Conservation (phyloP, 1,140 invertebrate species). For the Lineus longissimus region DNA sequence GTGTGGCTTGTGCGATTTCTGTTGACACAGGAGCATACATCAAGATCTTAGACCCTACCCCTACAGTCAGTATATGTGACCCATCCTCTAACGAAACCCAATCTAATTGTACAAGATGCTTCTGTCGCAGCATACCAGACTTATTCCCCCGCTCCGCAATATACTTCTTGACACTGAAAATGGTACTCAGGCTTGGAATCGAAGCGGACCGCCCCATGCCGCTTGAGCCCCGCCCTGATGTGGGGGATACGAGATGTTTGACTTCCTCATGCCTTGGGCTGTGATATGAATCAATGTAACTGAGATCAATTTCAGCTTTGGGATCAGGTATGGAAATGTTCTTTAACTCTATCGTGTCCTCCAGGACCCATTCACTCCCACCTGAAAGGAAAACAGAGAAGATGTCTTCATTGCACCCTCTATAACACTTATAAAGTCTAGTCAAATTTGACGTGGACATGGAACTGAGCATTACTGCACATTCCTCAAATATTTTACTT, state of each 20-base stretch:
- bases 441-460: too few relatives aligned
- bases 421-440: too few relatives aligned
- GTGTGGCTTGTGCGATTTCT: conserved; percentile 48
- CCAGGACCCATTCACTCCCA: conserved; percentile 95
- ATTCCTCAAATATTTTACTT: too few relatives aligned
- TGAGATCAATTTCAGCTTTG: conserved; percentile 45
- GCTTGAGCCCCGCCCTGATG: neutral
- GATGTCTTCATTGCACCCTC: too few relatives aligned
- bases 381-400: conserved; percentile 50
- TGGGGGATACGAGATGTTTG: conserved; percentile 12
- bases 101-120: conserved; percentile 80
- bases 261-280: neutral
- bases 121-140: conserved; percentile 45
- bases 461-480: too few relatives aligned
- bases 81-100: conserved; percentile 99
- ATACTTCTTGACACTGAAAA: conserved; percentile 81
- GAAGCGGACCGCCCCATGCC: conserved; percentile 65
- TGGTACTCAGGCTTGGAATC: conserved; percentile 86
- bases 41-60: conserved; percentile 80
- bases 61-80: conserved; percentile 94
- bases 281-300: conserved; percentile 17
- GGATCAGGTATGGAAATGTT: conserved; percentile 50
- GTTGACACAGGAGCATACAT: conserved; percentile 55
- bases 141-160: conserved; percentile 72
- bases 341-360: conserved; percentile 68